Percentiles rank a stretch among this genome's conserved stretches.
phyloP scores from a whole-genome alignment of 2,113 vertebrate genomes.

The Barnardius zonarius region DNA sequence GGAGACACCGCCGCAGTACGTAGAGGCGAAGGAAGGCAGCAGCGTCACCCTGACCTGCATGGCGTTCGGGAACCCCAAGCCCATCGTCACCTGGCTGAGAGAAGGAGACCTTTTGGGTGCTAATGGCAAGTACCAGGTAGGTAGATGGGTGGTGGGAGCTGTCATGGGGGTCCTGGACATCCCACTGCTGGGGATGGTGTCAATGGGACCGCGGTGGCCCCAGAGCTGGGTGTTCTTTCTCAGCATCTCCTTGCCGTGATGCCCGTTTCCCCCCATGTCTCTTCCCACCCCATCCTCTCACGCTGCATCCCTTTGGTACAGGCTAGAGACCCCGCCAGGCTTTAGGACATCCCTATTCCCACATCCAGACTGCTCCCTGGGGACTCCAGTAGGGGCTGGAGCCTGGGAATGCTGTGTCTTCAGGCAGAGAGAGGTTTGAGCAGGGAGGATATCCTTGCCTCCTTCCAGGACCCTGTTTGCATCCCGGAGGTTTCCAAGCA shows the following conservation, averaged over 20 bases:
- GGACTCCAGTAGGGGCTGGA: neutral
- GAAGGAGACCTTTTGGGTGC: conserved; percentile 87
- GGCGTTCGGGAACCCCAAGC: conserved; percentile 96
- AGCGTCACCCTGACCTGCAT: conserved; percentile 91
- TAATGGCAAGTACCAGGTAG: conserved; percentile 91
- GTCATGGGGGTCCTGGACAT: neutral
- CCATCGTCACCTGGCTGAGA: conserved; percentile 93
- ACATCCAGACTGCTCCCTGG: neutral
- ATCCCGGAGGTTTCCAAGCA: neutral
- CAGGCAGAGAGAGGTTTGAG: neutral
- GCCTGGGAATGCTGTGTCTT: neutral
- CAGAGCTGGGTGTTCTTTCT: neutral
- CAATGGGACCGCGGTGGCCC: accelerated
- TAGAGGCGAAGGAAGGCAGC: conserved; percentile 95
- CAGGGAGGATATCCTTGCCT: neutral
- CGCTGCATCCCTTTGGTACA: neutral
- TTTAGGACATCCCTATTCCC: neutral
- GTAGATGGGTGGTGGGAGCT: neutral
- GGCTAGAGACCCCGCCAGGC: neutral
- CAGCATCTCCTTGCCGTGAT: neutral
- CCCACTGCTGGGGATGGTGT: accelerated
- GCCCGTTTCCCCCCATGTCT: neutral
- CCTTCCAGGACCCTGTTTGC: neutral
- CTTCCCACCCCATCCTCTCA: neutral
- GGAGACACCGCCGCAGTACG: conserved; percentile 93